Percentiles rank a stretch among this genome's conserved stretches.
These are phyloP conservation scores for Sebastes jordani DNA, from an alignment of 2,797 vertebrate genomes.

Conservation along the genomic window DNA sequence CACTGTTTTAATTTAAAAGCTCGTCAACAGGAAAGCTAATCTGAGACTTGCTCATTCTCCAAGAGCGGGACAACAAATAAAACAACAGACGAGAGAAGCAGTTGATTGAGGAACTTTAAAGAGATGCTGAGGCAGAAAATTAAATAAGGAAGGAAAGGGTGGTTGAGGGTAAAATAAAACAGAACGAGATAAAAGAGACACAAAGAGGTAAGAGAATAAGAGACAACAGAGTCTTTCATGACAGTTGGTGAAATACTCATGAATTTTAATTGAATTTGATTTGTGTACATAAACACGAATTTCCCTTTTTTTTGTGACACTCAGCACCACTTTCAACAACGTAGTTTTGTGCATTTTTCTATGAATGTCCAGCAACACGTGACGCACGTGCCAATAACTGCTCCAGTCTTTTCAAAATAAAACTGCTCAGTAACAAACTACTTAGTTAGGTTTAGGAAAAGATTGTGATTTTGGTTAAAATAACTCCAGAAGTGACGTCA, in stretches of 20 bases:
- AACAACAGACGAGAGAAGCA: neutral
- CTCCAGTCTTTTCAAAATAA: too few relatives aligned
- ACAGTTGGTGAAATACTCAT: fast-evolving
- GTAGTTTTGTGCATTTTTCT: too few relatives aligned
- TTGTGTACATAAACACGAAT: too few relatives aligned
- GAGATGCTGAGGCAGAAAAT: conserved; percentile 2
- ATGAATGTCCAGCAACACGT: too few relatives aligned
- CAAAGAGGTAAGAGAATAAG: neutral
- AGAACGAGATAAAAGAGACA: neutral
- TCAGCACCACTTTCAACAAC: too few relatives aligned
- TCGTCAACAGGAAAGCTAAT: conserved; percentile 22
- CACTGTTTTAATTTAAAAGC: conserved; percentile 18
- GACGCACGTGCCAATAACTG: too few relatives aligned
- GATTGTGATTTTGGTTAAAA: too few relatives aligned
- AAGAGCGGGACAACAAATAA: conserved; percentile 14
- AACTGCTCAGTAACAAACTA: too few relatives aligned
- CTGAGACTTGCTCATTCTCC: conserved; percentile 14
- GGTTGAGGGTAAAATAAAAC: neutral
- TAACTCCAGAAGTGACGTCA: too few relatives aligned
- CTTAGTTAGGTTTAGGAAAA: too few relatives aligned
- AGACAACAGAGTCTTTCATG: neutral
- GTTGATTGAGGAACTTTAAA: conserved; percentile 2
- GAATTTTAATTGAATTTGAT: fast-evolving
- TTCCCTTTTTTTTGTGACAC: too few relatives aligned
- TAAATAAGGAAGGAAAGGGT: neutral